Conservation (phyloP, 2,888 invertebrate genomes). For the Phengaris arion region DNA sequence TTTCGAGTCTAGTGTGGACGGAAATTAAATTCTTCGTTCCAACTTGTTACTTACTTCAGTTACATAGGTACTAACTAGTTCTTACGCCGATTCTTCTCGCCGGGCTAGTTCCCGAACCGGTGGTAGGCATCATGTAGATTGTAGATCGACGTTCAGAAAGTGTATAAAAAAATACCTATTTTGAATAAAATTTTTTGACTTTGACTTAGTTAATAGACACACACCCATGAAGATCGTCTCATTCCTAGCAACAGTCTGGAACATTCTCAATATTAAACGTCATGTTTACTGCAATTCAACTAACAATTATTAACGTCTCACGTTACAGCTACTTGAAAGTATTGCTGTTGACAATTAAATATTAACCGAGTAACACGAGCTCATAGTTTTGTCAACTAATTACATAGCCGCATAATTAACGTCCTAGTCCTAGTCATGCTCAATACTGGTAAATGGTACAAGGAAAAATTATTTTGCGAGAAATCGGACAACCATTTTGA, state of each 20-base stretch:
- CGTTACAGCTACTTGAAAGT: constrained; percentile 3
- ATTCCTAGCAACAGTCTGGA: neutral
- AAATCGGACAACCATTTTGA: too few species aligned
- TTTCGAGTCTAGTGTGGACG: neutral
- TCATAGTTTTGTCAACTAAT: constrained; percentile 7
- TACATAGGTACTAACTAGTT: too few species aligned
- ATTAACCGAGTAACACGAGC: neutral
- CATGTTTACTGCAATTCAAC: neutral
- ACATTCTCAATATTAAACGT: constrained; percentile 2
- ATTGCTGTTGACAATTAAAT: constrained; percentile 4
- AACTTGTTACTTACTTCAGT: neutral
- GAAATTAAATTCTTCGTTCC: neutral
- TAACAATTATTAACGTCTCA: constrained; percentile 4
- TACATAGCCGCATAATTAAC: neutral
- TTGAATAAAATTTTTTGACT: too few species aligned
- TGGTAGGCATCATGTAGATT: too few species aligned
- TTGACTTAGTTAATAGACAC: neutral
- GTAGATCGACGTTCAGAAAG: too few species aligned
- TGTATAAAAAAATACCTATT: too few species aligned
- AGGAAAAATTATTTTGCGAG: too few species aligned
- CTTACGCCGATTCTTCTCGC: too few species aligned
- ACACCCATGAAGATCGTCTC: neutral
- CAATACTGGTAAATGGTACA: too few species aligned
- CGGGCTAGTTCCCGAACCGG: too few species aligned
- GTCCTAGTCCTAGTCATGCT: neutral